These are phyloP conservation scores for Drosophila tanythrix DNA, from an alignment of 2,888 invertebrate genomes.

Conservation along the genomic window DNA sequence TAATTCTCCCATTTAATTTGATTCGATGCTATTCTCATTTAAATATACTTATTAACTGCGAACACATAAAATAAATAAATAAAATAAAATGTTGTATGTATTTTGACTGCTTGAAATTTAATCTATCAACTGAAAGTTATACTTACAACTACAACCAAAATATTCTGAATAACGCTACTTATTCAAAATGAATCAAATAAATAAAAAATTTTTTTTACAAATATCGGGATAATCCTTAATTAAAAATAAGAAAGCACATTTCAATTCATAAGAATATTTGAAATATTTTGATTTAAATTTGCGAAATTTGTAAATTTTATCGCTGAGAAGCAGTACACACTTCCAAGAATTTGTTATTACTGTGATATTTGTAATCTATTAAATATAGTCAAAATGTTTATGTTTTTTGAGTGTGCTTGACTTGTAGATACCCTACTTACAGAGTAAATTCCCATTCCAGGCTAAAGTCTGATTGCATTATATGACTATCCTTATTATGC, in stretches of 20 bases:
- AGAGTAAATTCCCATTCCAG: not conserved
- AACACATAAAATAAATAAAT: not conserved
- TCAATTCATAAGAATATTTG: not conserved
- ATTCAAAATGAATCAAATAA: not conserved
- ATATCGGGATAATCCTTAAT: not conserved
- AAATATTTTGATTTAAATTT: not conserved
- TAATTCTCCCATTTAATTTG: not conserved
- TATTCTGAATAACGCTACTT: not conserved
- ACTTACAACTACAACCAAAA: not conserved
- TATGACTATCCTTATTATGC: constrained; percentile 1
- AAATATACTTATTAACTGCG: not conserved
- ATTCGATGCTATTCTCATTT: not conserved
- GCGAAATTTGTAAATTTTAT: not conserved
- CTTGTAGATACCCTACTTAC: too few species aligned
- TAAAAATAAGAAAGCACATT: not conserved
- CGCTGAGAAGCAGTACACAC: not conserved
- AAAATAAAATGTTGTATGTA: not conserved
- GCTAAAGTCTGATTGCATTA: too few species aligned
- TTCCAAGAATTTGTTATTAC: constrained; percentile 1
- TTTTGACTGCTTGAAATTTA: not conserved
- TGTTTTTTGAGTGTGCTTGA: not conserved
- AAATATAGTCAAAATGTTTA: not conserved
- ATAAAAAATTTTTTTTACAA: too few species aligned
- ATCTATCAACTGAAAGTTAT: not conserved
- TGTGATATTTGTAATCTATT: not conserved